Conservation (phyloP, 1,140 invertebrate genomes). For the Laodelphax striatellus region DNA sequence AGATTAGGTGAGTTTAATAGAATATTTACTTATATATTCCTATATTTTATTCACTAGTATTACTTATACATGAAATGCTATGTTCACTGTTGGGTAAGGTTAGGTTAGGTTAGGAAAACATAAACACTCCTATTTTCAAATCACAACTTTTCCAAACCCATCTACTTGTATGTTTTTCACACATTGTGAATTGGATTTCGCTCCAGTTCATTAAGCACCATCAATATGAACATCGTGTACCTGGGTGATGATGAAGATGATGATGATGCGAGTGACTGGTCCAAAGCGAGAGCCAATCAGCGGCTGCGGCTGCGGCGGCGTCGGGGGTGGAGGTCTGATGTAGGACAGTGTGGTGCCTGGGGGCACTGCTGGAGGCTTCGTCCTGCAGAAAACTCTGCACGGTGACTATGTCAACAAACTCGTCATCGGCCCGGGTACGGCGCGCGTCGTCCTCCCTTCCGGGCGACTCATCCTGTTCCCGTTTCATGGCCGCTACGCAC, state of each 20-base stretch:
- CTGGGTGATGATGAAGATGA: neutral
- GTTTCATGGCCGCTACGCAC: conserved; percentile 1
- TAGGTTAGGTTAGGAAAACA: too few species aligned
- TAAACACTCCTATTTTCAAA: neutral
- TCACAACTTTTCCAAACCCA: too few species aligned
- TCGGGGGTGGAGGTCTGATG: neutral
- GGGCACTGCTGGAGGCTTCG: neutral
- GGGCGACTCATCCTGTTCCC: conserved; percentile 6
- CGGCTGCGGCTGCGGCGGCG: neutral
- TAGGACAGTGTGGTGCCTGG: neutral
- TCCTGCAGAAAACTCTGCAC: conserved; percentile 10
- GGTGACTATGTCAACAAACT: conserved; percentile 10
- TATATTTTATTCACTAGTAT: too few species aligned
- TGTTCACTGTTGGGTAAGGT: too few species aligned
- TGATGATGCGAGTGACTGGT: neutral
- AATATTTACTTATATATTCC: too few species aligned
- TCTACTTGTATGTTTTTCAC: neutral
- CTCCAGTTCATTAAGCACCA: neutral
- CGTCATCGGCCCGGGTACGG: neutral
- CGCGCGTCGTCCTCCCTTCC: neutral
- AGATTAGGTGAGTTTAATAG: too few species aligned
- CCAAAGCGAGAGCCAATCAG: conserved; percentile 11
- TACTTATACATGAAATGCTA: too few species aligned
- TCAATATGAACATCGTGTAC: too few species aligned
- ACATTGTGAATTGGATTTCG: neutral